phyloP scores from a whole-genome alignment of 92 coral and sea anemone species.

The Galaxea fascicularis region DNA sequence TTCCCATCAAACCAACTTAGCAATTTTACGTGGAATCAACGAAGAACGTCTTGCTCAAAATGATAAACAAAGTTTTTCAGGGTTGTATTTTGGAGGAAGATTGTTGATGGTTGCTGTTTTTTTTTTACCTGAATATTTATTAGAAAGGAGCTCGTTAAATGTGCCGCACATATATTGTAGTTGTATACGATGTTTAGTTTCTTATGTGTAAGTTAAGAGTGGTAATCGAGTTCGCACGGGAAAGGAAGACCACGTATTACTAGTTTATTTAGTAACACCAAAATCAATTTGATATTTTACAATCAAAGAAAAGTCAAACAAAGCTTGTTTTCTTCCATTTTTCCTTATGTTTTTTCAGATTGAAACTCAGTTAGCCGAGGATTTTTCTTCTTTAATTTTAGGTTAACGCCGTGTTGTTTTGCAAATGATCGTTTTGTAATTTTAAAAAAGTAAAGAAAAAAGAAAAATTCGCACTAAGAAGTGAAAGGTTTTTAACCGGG shows the following conservation, averaged over 20 bases:
- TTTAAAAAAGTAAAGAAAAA: not conserved
- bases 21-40: not conserved
- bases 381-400: not conserved
- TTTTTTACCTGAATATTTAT: not conserved
- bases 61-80: not conserved
- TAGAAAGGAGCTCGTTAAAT: not conserved
- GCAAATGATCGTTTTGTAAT: not conserved
- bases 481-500: constrained; percentile 9
- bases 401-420: not conserved
- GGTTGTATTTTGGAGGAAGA: not conserved
- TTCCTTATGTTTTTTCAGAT: too few relatives aligned
- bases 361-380: not conserved
- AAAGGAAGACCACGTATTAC: not conserved
- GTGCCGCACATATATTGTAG: not conserved
- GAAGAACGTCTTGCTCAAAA: not conserved
- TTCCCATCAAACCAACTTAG: not conserved
- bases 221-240: not conserved
- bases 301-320: not conserved
- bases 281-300: not conserved
- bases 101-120: not conserved
- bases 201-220: not conserved
- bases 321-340: not conserved
- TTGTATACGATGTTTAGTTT: not conserved
- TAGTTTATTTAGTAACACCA: not conserved
- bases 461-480: not conserved